Base-by-base conservation (phyloP, 2,797 vertebrate genomes). In the Heliangelus exortis region DNA sequence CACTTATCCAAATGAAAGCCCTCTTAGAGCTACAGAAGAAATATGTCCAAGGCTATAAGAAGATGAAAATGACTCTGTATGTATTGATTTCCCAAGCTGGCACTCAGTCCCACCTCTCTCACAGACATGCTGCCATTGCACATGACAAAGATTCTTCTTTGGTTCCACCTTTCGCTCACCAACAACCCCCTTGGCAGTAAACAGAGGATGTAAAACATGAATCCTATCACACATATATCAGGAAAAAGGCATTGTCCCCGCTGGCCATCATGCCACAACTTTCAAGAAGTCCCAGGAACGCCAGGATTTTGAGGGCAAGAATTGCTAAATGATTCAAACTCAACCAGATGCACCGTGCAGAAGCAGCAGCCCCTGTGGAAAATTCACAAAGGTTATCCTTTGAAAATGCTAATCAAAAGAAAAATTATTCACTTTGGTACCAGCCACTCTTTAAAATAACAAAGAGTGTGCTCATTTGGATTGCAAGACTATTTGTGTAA, bases 391-490 rank as follows among this genome's bases (percentile, higher is more conserved):
- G 91, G 95, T 95, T 96, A 93, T 73, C 88, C 93, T 97, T 95
- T 96, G 94, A 87, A 96, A 96, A 92, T 50, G 84, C 26, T 92
- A 93, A 89, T 79, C 83, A 87, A 88, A 90, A 95, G 93, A 83
- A 96, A 96, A 95, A 90, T 82, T 5, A 81, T 86, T 92, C 0
- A 29, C 85, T 96, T 94, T 94, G 83, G 92, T 96, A 96, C 82
- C 87, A 95, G 91, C 74, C 59, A 86, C 59, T 94, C 74, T 96
- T 89, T 90, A 94, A 94, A 95, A 92, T 79, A 93, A 94, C 93
- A 90, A 92, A 96, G 91, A 92, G 39, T 4, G 17, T 63, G 71
- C 87, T 97, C 91, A 90, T 93, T 95, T 96, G 91, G 93, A 89
- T 91, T 93, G 91, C 89, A 79, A 94, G 91, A 76, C 83, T 97